Evolutionary conservation across 2,888 invertebrate genomes (phyloP).

Genomic region (Lasioglossum marginatum): DNA sequence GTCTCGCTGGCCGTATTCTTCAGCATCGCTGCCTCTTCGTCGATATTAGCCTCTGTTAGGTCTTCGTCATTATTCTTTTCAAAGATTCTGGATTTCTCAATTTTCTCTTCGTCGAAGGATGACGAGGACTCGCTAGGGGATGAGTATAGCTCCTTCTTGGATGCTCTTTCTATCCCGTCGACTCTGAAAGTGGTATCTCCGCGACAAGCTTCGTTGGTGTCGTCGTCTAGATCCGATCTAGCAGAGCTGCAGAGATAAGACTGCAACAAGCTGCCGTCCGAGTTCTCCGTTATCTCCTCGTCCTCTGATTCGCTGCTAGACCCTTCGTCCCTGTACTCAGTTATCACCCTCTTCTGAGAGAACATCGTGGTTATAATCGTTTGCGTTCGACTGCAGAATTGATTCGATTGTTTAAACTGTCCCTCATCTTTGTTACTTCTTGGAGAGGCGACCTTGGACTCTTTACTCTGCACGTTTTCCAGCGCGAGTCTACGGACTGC

Average conservation of each 20-base stretch:
- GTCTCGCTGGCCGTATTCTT: slow-evolving; percentile 16
- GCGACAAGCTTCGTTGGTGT: background rate
- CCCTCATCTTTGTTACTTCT: background rate
- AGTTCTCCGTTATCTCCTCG: slow-evolving; percentile 39
- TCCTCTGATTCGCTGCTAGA: slow-evolving; percentile 17
- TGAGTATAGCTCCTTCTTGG: background rate
- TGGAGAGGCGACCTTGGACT: background rate
- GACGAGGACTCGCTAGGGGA: background rate
- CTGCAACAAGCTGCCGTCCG: background rate
- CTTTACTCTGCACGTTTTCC: background rate
- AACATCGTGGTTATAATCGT: slow-evolving; percentile 39
- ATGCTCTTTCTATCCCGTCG: background rate
- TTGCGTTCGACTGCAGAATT: slow-evolving; percentile 5
- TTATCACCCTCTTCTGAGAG: slow-evolving; percentile 27
- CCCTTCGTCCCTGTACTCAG: slow-evolving; percentile 18
- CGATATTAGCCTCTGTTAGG: too few relatives aligned
- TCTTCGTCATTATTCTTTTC: background rate
- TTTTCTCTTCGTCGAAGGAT: background rate
- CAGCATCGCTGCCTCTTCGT: background rate
- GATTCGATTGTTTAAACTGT: background rate
- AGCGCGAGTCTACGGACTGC: slow-evolving; percentile 42
- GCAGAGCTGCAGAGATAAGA: background rate
- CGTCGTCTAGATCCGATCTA: slow-evolving; percentile 6
- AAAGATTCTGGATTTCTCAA: background rate
- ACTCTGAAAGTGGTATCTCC: slow-evolving; percentile 29